Evolutionary conservation across 2,797 vertebrate genomes (phyloP).

Genomic region (Hephaestus fuliginosus): DNA sequence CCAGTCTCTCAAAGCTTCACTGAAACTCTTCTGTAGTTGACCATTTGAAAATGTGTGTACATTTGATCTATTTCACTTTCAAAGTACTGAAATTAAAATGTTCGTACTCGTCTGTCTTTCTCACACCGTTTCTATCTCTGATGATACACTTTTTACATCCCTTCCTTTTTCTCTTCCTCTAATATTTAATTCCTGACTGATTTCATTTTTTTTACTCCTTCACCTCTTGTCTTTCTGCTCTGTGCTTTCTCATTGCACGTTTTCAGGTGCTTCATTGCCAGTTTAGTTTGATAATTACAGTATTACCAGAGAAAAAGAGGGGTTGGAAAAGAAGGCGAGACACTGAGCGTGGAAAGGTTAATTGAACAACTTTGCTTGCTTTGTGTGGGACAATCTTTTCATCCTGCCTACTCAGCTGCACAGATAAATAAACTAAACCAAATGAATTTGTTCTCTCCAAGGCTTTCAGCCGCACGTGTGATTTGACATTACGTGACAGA

Average conservation of each 20-base stretch:
- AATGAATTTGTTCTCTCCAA: conserved; percentile 40
- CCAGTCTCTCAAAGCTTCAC: background rate
- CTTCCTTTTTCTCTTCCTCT: too few species aligned
- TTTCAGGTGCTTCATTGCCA: conserved; percentile 21
- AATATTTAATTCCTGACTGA: background rate
- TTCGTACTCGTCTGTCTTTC: background rate
- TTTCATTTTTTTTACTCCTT: background rate
- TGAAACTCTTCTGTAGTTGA: background rate
- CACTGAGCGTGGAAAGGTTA: conserved; percentile 36
- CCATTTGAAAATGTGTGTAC: background rate
- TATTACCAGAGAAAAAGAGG: background rate
- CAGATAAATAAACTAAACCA: conserved; percentile 50
- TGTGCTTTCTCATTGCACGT: background rate
- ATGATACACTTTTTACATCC: background rate
- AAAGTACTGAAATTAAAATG: background rate
- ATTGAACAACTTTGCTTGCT: conserved; percentile 50
- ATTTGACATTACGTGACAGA: conserved; percentile 26
- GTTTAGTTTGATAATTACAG: conserved; percentile 21
- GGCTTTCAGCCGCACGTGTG: conserved; percentile 20
- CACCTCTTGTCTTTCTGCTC: background rate
- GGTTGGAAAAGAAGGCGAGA: conserved; percentile 1
- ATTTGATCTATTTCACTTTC: conserved; percentile 15
- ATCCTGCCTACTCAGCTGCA: conserved; percentile 38
- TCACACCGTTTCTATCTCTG: fast-evolving
- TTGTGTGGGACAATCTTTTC: conserved; percentile 28